Conservation (phyloP, 2,888 invertebrate genomes). For the Zygothrica quintamaculata region DNA sequence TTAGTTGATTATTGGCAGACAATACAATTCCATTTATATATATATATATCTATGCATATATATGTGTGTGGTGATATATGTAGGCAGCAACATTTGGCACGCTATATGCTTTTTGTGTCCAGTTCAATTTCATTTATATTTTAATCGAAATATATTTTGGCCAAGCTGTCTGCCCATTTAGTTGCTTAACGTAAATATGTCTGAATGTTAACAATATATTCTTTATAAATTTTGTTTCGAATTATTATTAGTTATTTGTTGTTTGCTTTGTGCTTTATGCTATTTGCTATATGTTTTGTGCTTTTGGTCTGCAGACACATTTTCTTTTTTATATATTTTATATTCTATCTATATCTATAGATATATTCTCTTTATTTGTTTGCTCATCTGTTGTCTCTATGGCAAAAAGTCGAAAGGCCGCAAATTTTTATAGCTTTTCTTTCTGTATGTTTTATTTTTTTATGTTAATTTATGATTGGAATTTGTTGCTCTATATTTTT, state of each 20-base stretch:
- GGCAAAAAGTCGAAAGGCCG: constrained; percentile 55
- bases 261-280: constrained; percentile 51
- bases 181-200: constrained; percentile 42
- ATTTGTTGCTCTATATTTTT: constrained; percentile 49
- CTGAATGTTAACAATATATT: constrained; percentile 33
- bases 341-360: constrained; percentile 15
- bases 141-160: constrained; percentile 73
- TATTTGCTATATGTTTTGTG: too few relatives aligned
- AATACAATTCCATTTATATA: constrained; percentile 41
- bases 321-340: constrained; percentile 23
- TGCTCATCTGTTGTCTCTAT: constrained; percentile 18
- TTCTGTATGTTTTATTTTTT: constrained; percentile 58
- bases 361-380: constrained; percentile 7
- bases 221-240: constrained; percentile 70
- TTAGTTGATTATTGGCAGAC: constrained; percentile 46
- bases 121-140: constrained; percentile 75
- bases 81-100: constrained; percentile 60
- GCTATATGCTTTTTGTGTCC: constrained; percentile 69
- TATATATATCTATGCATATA: too few relatives aligned
- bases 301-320: constrained; percentile 72
- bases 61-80: too few relatives aligned
- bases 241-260: constrained; percentile 79
- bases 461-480: constrained; percentile 71
- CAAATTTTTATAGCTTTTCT: too few relatives aligned
- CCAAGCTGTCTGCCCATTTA: constrained; percentile 47